Evolutionary conservation across 2,888 invertebrate genomes (phyloP), one percentile per base, ranked within the genome.

Genomic region (Ephialtes manifestator): DNA sequence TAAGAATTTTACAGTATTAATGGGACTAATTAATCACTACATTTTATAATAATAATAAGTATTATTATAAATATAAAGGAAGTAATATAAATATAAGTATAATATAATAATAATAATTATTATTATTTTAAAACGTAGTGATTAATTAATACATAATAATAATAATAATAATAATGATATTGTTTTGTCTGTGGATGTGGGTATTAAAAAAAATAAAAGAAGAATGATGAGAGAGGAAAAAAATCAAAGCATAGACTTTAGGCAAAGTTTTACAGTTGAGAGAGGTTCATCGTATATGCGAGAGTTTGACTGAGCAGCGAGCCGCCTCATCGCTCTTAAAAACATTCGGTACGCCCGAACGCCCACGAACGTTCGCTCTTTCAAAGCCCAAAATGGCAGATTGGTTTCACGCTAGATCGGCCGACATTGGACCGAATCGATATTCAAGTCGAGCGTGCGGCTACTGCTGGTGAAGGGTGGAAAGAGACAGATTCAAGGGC

Each of bases 361-460:
- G 76, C 71, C 81, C 58, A 46, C 70, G 81, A 70, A 78, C 81
- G 76, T 53, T 55, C 31, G 48, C 63, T 77, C 55, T 71, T 60
- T 63, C 55, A 87, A 85, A 82, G 81, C 43, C 78, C 51, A 72
- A 86, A 81, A 83, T 79, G 79, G 81, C 74, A 82, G 76, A 87
- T 85, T 77, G 79, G 83, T 81, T 85, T 85, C 83, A 77, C 81
- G 76, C 70, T 85, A 84, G 71, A 85, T 87, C 78, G 81, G 71
- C 76, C 81, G 76, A 76, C 78, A 75, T 81, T 71, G 65, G 75
- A 60, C 71, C 48, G 43, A 68, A 76, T 85, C 85, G 85, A 85
- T 85, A 82, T 71, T 75, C 75, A 85, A 85, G 75, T 82, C 79
- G 79, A 82, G 85, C 85, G 75, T 82, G 81, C 72, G 35, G 67